Percentiles rank a stretch among this genome's conserved stretches.
Conservation (phyloP, 2,113 vertebrate species). For the Seriola rivoliana region DNA sequence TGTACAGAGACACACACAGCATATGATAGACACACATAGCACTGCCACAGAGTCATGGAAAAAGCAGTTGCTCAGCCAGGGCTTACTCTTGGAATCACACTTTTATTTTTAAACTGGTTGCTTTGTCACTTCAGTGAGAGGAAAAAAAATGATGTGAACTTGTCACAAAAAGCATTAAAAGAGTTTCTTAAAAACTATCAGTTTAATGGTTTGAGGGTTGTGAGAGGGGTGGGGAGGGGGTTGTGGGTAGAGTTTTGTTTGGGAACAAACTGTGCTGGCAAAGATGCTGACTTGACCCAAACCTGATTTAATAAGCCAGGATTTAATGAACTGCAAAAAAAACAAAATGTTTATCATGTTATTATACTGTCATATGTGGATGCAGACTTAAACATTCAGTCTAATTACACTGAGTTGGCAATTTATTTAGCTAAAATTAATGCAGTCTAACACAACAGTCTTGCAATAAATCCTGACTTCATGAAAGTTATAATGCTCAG, state of each 20-base stretch:
- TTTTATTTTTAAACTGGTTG: constrained; percentile 72
- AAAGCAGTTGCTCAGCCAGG: constrained; percentile 56
- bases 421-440: neutral
- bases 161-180: constrained; percentile 15
- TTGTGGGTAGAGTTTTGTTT: neutral
- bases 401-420: neutral
- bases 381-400: neutral
- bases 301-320: neutral
- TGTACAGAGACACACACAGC: constrained; percentile 7
- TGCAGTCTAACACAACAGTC: neutral
- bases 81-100: constrained; percentile 52
- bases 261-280: neutral
- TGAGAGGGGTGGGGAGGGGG: too few species aligned
- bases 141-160: constrained; percentile 4
- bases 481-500: too few species aligned
- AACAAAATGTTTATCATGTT: neutral
- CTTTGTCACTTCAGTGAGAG: constrained; percentile 39
- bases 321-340: neutral
- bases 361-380: neutral
- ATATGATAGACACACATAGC: constrained; percentile 14
- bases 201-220: neutral
- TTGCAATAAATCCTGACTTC: too few species aligned
- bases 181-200: neutral
- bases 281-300: neutral
- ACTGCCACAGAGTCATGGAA: constrained; percentile 2